These are phyloP conservation scores for Aptenodytes patagonicus DNA, from an alignment of 2,113 vertebrate species.

Conservation along the genomic window DNA sequence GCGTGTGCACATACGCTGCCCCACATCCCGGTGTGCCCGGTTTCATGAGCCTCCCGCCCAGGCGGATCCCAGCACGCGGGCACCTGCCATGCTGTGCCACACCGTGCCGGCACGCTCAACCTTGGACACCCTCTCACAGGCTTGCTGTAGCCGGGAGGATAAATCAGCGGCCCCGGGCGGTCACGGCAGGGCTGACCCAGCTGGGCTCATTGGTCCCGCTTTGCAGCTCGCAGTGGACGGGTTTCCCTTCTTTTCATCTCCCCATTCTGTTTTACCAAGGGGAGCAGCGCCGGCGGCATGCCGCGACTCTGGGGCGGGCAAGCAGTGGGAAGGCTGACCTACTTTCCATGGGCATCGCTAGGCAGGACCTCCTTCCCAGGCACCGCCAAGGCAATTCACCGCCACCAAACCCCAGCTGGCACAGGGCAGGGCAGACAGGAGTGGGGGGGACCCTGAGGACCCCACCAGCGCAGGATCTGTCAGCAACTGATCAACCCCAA, in stretches of 20 bases:
- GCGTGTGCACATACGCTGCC: background rate
- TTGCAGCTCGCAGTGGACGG: rapidly evolving
- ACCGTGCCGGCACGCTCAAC: rapidly evolving
- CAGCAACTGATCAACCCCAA: rapidly evolving
- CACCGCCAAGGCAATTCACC: background rate
- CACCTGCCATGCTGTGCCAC: rapidly evolving
- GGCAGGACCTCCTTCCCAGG: background rate
- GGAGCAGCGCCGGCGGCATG: background rate
- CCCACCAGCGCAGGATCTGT: rapidly evolving
- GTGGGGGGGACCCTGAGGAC: rapidly evolving
- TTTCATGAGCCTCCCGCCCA: background rate
- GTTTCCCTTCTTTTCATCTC: background rate
- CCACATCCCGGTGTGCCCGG: rapidly evolving
- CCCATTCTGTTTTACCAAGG: rapidly evolving
- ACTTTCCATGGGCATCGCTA: background rate
- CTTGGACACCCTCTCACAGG: background rate
- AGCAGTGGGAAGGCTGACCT: slow-evolving; percentile 15
- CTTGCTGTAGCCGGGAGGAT: background rate
- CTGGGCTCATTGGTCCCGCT: background rate
- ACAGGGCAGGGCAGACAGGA: background rate
- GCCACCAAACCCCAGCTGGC: background rate
- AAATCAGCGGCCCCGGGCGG: background rate
- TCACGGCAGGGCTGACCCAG: background rate
- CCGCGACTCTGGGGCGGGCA: background rate
- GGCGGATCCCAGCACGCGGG: background rate